Percentiles rank a stretch among this genome's conserved stretches.
These are phyloP conservation scores for Xestia sexstrigata DNA, from an alignment of 2,888 invertebrate species.

Conservation along the genomic window DNA sequence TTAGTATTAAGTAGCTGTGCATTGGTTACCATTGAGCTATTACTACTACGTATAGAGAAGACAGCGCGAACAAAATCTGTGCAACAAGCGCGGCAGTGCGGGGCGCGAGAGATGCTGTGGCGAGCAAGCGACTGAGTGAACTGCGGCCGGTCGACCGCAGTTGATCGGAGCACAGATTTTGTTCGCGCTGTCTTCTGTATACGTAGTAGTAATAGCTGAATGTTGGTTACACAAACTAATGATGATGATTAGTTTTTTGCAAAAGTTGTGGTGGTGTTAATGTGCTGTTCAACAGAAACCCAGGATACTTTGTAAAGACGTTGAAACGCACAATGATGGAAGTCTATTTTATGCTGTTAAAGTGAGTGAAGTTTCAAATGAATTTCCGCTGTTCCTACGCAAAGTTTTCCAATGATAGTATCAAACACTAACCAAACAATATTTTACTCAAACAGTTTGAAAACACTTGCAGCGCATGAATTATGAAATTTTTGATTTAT, in stretches of 20 bases:
- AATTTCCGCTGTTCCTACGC: not conserved
- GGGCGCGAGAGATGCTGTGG: too few species aligned
- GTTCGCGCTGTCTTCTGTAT: too few species aligned
- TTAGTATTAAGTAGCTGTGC: not conserved
- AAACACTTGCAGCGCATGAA: slow-evolving; percentile 46
- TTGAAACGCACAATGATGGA: not conserved
- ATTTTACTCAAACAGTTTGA: slow-evolving; percentile 17
- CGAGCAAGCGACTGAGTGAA: too few species aligned
- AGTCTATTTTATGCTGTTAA: not conserved
- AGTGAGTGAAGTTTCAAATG: not conserved
- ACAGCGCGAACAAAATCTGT: too few species aligned
- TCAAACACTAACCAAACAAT: slow-evolving; percentile 20
- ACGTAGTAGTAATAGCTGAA: too few species aligned
- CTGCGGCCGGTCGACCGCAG: too few species aligned
- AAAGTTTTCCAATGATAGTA: not conserved
- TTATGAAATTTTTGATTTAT: slow-evolving; percentile 61
- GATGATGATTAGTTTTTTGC: not conserved
- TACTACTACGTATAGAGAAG: too few species aligned
- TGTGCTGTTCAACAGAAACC: not conserved
- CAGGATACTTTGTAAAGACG: not conserved
- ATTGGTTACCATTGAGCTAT: too few species aligned
- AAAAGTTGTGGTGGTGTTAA: not conserved
- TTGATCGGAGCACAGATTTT: too few species aligned
- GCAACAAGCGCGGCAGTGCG: too few species aligned
- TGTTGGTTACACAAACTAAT: too few species aligned